Evolutionary conservation across 1,140 invertebrate species (phyloP).

Genomic region (Drosophila ananassae): DNA sequence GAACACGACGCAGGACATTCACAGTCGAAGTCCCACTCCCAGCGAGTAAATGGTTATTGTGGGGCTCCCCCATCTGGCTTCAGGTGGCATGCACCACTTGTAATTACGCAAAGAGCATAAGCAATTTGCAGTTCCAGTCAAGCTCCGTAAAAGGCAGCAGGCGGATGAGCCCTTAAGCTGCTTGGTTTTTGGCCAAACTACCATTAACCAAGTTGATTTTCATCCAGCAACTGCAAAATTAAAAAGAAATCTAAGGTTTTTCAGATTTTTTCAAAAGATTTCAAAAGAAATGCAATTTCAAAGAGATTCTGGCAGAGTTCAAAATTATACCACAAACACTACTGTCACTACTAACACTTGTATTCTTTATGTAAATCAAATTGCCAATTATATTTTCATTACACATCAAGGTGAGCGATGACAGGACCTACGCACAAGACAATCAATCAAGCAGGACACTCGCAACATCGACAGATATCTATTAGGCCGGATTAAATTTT

Average conservation of each 20-base stretch:
- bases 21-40: slow-evolving; percentile 1
- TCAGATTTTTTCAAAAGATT: background rate
- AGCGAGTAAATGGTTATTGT: slow-evolving; percentile 22
- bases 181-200: slow-evolving; percentile 36
- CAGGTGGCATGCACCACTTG: slow-evolving; percentile 31
- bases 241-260: slow-evolving; percentile 15
- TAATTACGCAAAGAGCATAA: slow-evolving; percentile 80
- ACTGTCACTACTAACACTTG: too few relatives aligned
- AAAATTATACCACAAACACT: background rate
- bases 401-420: background rate
- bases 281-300: slow-evolving; percentile 2
- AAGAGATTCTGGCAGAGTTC: background rate
- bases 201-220: slow-evolving; percentile 13
- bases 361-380: background rate
- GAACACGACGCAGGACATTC: slow-evolving; percentile 2
- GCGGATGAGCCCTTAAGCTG: slow-evolving; percentile 36
- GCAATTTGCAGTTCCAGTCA: slow-evolving; percentile 58
- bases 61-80: slow-evolving; percentile 22
- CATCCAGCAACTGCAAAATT: slow-evolving; percentile 17
- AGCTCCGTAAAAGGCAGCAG: slow-evolving; percentile 5
- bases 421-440: background rate
- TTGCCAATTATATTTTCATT: background rate
- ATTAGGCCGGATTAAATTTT: slow-evolving; percentile 30
- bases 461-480: slow-evolving; percentile 17
- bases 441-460: slow-evolving; percentile 23